Base-by-base conservation (phyloP, 2,888 invertebrate species). In the Dione juno region DNA sequence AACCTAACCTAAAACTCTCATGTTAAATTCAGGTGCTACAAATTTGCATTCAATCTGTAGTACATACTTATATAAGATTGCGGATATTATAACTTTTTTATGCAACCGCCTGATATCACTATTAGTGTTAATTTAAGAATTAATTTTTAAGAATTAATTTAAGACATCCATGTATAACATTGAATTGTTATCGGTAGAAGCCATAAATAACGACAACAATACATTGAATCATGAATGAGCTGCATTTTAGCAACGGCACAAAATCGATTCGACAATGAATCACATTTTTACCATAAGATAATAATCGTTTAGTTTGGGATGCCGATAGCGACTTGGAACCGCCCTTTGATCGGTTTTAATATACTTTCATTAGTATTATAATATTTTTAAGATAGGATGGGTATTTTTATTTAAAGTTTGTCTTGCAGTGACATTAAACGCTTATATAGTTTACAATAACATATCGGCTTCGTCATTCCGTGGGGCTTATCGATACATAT, bases 391-490 rank as follows among this genome's bases (percentile, higher is more conserved):
- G 77, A 76, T 78, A 75, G 74, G 77, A 74, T 73, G 67, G 73
- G 77, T 81, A 83, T 81, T 81, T 80, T 77, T 80, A 82, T 76
- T 78, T 69, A 74, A 74, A 71, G 74, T 78, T 57, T 37, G 16
- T 57, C 37, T 10, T 5, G 76, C 77, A 78, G 68, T 75, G 79
- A 82, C 79, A 78, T 75, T 77, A 78, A 77, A 77, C 75, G 77
- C 77, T 77, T 74, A 74, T 76, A 75, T 77, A 77, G 75, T 72
- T 78, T 63, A 80, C 79, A 84, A 79, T 77, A 85, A 81, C 79
- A 85, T 71, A 81, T 84, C 87, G 87, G 86, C 88, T 82, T 87
- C 83, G 84, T 88, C 86, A 88, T 82, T 83, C 77, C 75, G 78
- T 74, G 61, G 74, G 75, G 76, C 79, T 77, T 81, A 81, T 78